Evolutionary conservation across 2,113 vertebrate genomes (phyloP), one percentile per base, ranked within the genome.

Genomic region (Psephotus haematonotus): DNA sequence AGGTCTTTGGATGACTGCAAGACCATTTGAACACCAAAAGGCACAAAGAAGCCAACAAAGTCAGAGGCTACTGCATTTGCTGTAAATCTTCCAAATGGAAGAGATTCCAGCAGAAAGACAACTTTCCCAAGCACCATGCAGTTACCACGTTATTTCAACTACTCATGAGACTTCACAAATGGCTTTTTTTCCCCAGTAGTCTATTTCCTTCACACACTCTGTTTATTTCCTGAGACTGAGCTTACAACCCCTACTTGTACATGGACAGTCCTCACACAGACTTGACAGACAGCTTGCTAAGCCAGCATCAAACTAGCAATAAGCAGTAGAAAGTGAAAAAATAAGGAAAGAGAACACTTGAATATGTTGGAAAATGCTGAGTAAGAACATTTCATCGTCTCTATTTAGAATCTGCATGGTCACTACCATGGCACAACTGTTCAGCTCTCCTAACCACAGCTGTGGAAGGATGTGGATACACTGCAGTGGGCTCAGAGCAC

Each of bases 61-160:
- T 31, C 93, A 84, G 52, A 88, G 80, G 83, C 81, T 0, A 0
- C 49, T 76, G 74, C 11, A 18, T 59, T 74, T 72, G 52, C 91
- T 69, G 44, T 76, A 84, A 62, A 84, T 83, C 86, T 96, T 82
- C 72, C 80, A 90, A 68, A 79, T 23, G 44, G 55, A 86, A 76
- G 57, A 33, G 33, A 84, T 43, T 43, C 52, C 69, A 91, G 57
- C 33, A 94, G 44, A 75, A 92, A 76, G 86, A 81, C 47, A 41
- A 8, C 29, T 68, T 96, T 82, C 41, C 62, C 80, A 65, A 93
- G 80, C 7, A 13, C 0, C 0, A 41, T 17, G 43, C 64, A 82
- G 78, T 82, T 84, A 50, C 60, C 60, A 39, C 5, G 55, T 37
- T 94, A n/a, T 82, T 95, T 75, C 65, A 84, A 16, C 47, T 24